Evolutionary conservation across 2,113 vertebrate species (phyloP).

Genomic region (Thalassarche chlororhynchos): DNA sequence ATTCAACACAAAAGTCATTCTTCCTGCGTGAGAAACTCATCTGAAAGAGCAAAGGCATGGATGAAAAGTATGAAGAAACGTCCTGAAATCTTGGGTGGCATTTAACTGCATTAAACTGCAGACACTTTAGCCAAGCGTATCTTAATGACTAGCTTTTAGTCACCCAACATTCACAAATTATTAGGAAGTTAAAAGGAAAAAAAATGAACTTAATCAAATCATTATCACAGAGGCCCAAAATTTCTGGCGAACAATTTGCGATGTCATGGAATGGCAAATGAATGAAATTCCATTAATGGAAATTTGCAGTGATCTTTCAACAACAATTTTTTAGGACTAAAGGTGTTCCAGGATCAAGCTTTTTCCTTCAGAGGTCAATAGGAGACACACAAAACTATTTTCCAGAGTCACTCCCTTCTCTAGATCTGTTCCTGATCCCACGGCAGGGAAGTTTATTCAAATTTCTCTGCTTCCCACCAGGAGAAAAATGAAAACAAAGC

Average conservation of each 20-base stretch:
- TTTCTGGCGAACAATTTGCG: not conserved
- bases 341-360: not conserved
- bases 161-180: not conserved
- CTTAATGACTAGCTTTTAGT: not conserved
- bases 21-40: not conserved
- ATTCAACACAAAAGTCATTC: not conserved
- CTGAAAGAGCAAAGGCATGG: not conserved
- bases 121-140: not conserved
- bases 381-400: not conserved
- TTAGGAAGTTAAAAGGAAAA: not conserved
- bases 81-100: not conserved
- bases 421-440: not conserved
- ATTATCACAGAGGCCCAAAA: not conserved
- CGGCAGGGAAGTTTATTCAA: not conserved
- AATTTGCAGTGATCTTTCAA: not conserved
- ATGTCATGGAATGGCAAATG: no score
- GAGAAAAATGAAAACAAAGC: not conserved
- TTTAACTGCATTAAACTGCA: not conserved
- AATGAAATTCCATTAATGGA: not conserved
- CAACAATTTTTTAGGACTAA: not conserved
- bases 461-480: not conserved
- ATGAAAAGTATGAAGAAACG: not conserved
- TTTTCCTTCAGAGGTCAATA: not conserved
- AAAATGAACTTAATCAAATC: not conserved
- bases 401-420: not conserved